These are phyloP conservation scores for Luperina testacea DNA, from an alignment of 2,888 invertebrate species.

Conservation along the genomic window DNA sequence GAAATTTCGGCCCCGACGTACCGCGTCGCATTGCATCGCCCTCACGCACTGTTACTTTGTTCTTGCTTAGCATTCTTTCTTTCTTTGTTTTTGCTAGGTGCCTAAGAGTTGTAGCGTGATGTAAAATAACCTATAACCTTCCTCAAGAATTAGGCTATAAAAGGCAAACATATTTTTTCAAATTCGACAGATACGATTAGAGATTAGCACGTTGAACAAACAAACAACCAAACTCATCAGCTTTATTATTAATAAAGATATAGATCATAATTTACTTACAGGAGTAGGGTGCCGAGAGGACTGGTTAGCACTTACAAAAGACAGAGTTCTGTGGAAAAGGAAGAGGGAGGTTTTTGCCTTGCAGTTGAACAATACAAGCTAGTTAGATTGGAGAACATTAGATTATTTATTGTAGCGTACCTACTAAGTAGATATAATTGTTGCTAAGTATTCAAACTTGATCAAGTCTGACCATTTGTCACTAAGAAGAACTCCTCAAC, in stretches of 20 bases:
- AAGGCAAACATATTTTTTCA: no score
- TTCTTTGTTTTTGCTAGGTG: no score
- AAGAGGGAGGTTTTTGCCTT: not conserved
- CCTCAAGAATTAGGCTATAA: no score
- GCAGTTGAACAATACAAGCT: not conserved
- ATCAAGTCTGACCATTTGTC: not conserved
- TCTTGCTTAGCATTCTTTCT: not conserved
- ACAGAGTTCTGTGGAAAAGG: not conserved
- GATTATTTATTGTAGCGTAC: not conserved
- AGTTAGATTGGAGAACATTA: not conserved
- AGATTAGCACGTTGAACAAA: not conserved
- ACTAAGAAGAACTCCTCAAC: not conserved
- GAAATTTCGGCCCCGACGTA: no score
- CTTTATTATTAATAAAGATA: not conserved
- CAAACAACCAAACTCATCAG: not conserved
- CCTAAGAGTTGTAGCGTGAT: no score
- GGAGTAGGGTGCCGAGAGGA: not conserved
- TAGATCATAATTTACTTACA: no score
- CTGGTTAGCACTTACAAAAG: not conserved
- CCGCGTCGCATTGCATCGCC: not conserved
- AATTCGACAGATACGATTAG: not conserved
- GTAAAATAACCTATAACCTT: no score
- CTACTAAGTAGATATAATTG: not conserved
- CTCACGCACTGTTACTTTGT: not conserved
- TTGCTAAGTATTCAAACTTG: not conserved